These are phyloP conservation scores for Protonibea diacanthus DNA, from an alignment of 2,797 vertebrate genomes.

Conservation along the genomic window DNA sequence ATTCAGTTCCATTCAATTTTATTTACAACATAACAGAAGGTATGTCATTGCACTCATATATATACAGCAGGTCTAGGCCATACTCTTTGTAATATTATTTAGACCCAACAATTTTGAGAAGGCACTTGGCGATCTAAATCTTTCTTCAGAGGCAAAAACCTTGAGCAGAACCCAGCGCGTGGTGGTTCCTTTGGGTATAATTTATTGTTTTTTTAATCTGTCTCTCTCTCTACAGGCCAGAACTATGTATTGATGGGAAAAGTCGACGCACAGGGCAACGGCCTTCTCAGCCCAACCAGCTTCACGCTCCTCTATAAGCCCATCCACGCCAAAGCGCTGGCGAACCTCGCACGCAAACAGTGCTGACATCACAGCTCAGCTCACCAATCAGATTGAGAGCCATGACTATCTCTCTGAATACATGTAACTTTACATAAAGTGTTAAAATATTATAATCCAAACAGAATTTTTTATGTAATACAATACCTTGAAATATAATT, in stretches of 20 bases:
- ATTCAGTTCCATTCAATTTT: too few relatives aligned
- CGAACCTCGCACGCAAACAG: slow-evolving; percentile 77
- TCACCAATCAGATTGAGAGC: slow-evolving; percentile 41
- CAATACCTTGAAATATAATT: slow-evolving; percentile 17
- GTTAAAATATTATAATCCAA: slow-evolving; percentile 35
- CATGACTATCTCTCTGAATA: not conserved
- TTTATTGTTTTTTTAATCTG: not conserved
- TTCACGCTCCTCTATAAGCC: slow-evolving; percentile 88
- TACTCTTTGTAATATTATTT: too few relatives aligned
- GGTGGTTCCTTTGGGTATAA: too few relatives aligned
- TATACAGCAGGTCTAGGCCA: too few relatives aligned
- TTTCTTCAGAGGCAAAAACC: too few relatives aligned
- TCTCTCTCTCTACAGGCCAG: slow-evolving; percentile 76
- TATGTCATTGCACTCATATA: too few relatives aligned
- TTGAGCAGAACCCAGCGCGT: not conserved
- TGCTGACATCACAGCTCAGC: slow-evolving; percentile 79
- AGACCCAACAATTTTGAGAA: too few relatives aligned
- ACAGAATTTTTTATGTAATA: slow-evolving; percentile 17
- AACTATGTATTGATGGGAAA: slow-evolving; percentile 92
- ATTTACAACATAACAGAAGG: too few relatives aligned
- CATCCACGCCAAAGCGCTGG: slow-evolving; percentile 87
- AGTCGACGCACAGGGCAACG: slow-evolving; percentile 82
- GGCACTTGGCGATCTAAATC: too few relatives aligned
- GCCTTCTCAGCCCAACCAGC: slow-evolving; percentile 86
- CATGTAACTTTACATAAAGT: slow-evolving; percentile 24